phyloP scores from a whole-genome alignment of 2,888 invertebrate species.

The Hirtodrosophila trivittata region DNA sequence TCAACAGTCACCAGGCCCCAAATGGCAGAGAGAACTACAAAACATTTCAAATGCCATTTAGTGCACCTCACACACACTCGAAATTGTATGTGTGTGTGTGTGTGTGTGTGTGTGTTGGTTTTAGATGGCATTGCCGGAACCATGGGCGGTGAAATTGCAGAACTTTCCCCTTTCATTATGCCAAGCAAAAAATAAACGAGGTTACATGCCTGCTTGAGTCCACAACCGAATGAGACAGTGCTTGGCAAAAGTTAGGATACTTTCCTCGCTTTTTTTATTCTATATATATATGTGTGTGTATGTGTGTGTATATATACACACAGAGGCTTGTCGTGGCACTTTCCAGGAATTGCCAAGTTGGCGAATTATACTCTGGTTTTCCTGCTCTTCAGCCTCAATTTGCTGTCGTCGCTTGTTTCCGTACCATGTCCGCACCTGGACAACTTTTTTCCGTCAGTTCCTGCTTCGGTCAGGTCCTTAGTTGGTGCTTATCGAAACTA shows the following conservation, averaged over 20 bases:
- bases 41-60: constrained; percentile 77
- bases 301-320: constrained; percentile 1
- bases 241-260: constrained; percentile 56
- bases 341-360: constrained; percentile 61
- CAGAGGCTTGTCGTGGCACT: constrained; percentile 9
- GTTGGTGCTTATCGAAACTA: too few species aligned
- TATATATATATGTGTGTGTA: constrained; percentile 13
- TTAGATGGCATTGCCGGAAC: constrained; percentile 66
- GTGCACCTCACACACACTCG: constrained; percentile 54
- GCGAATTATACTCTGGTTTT: constrained; percentile 67
- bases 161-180: constrained; percentile 80
- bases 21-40: constrained; percentile 66
- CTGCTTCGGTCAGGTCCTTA: too few species aligned
- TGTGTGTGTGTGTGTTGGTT: constrained; percentile 25
- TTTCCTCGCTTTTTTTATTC: constrained; percentile 59
- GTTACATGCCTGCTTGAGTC: constrained; percentile 78
- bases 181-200: constrained; percentile 68
- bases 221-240: constrained; percentile 76
- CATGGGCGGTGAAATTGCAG: constrained; percentile 76
- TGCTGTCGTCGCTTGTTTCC: not conserved
- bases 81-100: constrained; percentile 4
- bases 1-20: constrained; percentile 36
- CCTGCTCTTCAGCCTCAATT: too few species aligned
- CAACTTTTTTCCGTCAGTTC: too few species aligned
- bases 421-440: too few species aligned